Evolutionary conservation across 2,888 invertebrate species (phyloP), one percentile per base, ranked within the genome.

Genomic region (Drosophila atroscutellata): DNA sequence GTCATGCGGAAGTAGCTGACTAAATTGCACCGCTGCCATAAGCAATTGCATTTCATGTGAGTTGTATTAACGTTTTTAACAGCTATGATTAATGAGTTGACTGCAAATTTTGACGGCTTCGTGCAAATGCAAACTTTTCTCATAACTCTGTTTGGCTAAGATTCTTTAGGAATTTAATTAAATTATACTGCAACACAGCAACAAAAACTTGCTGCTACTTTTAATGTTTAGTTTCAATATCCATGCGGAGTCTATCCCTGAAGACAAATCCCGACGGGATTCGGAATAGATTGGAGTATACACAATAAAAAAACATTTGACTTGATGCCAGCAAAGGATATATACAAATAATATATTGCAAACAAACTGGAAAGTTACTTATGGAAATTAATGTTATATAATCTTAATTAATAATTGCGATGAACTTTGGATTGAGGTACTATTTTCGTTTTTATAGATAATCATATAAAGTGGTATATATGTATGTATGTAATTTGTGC

Each of bases 31-130:
- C 70, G 54, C 60, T 52, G 34, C 50, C 72, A 64, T 63, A 24
- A 75, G 64, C 79, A 76, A 79, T 65, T 75, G 72, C 79, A 61
- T 75, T 86, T 84, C 75, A 85, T 79, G 74, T 68, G 78, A 85
- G 55, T 70, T 81, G 74, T 72, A 83, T 83, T 74, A 78, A 83
- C 71, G 75, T 72, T 80, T 64, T 49, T 52, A 66, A 28, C 70
- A 39, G 52, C 32, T 36, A 13, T 78, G 85, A 80, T 72, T 80
- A 77, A 84, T 84, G 86, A 71, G 58, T 60, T 61, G 71, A 50
- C 57, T 52, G 61, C 59, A 69, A 67, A 56, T 62, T 77, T 37
- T 50, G 74, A 77, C 64, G 72, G 37, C 55, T 49, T 69, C 32
- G 36, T 34, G 37, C 20, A 58, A 55, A 49, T 26, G 24, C 32